Conservation (phyloP, 2,113 vertebrate species). For the Coptodon bakossiorum region DNA sequence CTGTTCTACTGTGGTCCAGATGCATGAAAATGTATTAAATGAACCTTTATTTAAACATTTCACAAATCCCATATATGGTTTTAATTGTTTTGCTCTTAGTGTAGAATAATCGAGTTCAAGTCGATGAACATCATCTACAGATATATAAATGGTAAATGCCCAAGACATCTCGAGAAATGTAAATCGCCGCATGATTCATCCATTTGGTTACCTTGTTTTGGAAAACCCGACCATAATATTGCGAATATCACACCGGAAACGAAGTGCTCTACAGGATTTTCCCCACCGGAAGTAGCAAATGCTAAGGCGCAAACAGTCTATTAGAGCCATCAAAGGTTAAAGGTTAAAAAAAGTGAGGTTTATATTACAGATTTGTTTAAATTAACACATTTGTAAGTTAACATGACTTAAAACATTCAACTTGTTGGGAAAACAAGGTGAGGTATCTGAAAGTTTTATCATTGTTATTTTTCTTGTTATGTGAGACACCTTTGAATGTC, state of each 20-base stretch:
- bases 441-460: fast-evolving
- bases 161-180: not conserved
- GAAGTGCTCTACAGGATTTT: fast-evolving
- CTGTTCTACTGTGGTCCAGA: not conserved
- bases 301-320: fast-evolving
- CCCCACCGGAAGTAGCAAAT: fast-evolving
- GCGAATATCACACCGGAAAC: fast-evolving
- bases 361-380: fast-evolving
- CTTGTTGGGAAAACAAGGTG: fast-evolving
- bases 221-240: fast-evolving
- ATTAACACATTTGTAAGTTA: not conserved
- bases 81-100: not conserved
- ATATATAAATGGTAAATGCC: not conserved
- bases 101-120: not conserved
- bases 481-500: not conserved
- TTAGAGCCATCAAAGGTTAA: fast-evolving
- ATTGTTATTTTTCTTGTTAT: not conserved
- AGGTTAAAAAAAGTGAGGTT: not conserved
- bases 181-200: fast-evolving
- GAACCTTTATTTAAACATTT: not conserved
- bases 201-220: not conserved
- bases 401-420: not conserved
- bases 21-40: not conserved
- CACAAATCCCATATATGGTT: not conserved
- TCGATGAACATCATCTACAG: not conserved